A percentile compares a stretch with the other conserved stretches of the same genome.
These are phyloP conservation scores for Himalopsyche tibetana DNA, from an alignment of 2,888 invertebrate species.

Conservation along the genomic window DNA sequence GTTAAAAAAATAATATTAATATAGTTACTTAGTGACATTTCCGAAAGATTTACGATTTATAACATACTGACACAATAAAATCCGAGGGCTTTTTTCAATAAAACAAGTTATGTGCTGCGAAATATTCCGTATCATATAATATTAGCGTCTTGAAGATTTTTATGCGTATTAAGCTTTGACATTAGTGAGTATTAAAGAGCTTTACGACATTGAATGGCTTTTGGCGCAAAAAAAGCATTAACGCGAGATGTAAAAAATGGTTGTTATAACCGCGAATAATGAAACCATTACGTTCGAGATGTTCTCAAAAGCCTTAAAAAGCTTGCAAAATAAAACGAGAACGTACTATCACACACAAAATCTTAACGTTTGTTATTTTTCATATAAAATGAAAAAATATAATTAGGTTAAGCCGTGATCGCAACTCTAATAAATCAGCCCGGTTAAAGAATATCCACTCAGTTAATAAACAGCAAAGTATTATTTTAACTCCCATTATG, in stretches of 20 bases:
- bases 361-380: slow-evolving; percentile 17
- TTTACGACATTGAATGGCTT: slow-evolving; percentile 40
- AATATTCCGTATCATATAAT: slow-evolving; percentile 28
- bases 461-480: too few species aligned
- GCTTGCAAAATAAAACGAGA: slow-evolving; percentile 31
- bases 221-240: slow-evolving; percentile 31
- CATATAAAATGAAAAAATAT: slow-evolving; percentile 33
- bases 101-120: slow-evolving; percentile 10
- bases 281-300: slow-evolving; percentile 42
- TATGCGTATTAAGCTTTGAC: slow-evolving; percentile 40
- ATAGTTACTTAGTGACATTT: too few species aligned
- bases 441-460: background rate
- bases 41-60: too few species aligned
- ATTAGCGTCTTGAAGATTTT: slow-evolving; percentile 32
- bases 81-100: slow-evolving; percentile 13
- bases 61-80: background rate
- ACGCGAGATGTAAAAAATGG: slow-evolving; percentile 42
- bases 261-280: slow-evolving; percentile 41
- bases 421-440: background rate
- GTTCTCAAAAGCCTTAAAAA: slow-evolving; percentile 37
- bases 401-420: slow-evolving; percentile 22
- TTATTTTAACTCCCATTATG: too few species aligned
- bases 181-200: slow-evolving; percentile 42
- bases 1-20: too few species aligned
- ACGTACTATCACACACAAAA: slow-evolving; percentile 24